phyloP scores from a whole-genome alignment of 2,113 vertebrate genomes.

The Hyperopisus bebe region DNA sequence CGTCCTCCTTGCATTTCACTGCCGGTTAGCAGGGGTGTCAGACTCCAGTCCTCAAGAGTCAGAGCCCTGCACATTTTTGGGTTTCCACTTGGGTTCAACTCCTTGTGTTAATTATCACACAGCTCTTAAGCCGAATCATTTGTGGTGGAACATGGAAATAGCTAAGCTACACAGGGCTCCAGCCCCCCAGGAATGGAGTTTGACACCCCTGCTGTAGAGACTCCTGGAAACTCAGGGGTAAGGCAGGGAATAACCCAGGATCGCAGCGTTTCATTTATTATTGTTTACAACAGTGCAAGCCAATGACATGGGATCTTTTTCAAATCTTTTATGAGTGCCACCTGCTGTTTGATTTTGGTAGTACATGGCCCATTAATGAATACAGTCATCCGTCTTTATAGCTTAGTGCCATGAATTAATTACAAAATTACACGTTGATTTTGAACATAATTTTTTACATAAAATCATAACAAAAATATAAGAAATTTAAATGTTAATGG shows the following conservation, averaged over 20 bases:
- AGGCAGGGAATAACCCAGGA: neutral
- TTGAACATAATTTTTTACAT: no score
- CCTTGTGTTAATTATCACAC: no score
- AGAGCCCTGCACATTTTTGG: no score
- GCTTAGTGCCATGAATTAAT: neutral
- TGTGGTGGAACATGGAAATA: no score
- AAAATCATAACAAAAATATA: neutral
- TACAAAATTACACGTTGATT: neutral
- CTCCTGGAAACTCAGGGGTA: neutral
- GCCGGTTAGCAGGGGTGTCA: neutral
- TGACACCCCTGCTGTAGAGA: neutral
- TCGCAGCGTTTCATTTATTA: neutral
- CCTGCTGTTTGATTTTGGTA: conserved; percentile 10
- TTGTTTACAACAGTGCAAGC: neutral
- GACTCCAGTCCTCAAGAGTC: no score
- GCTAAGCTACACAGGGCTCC: no score
- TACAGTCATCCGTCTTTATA: neutral
- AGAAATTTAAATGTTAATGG: neutral
- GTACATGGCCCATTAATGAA: neutral
- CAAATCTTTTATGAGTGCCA: neutral
- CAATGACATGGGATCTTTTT: neutral
- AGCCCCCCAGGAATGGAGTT: no score
- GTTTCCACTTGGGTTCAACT: no score
- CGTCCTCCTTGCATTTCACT: neutral
- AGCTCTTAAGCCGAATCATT: no score